phyloP scores from a whole-genome alignment of 2,888 invertebrate species.

The Nemotelus pantherinus region DNA sequence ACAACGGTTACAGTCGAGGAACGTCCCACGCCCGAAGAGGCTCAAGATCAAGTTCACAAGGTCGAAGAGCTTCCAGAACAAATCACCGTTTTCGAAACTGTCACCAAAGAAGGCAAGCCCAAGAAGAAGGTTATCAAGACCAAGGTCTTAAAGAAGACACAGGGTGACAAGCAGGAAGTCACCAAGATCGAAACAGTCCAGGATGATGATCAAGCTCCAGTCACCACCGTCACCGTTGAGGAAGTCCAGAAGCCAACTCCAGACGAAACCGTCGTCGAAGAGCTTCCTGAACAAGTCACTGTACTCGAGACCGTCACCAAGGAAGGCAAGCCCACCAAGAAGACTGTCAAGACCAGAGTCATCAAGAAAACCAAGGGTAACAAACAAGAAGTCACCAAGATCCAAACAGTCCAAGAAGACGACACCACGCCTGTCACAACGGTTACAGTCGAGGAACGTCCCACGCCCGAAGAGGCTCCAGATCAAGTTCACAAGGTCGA shows the following conservation, averaged over 20 bases:
- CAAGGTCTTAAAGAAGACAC: constrained; percentile 49
- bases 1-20: constrained; percentile 56
- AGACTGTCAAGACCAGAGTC: constrained; percentile 58
- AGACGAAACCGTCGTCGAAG: constrained; percentile 44
- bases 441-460: constrained; percentile 55
- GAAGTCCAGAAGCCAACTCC: constrained; percentile 50
- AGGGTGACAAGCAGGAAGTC: constrained; percentile 58
- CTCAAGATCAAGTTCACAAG: constrained; percentile 48
- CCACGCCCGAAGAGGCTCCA: constrained; percentile 45
- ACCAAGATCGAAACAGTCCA: constrained; percentile 61
- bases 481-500: constrained; percentile 47
- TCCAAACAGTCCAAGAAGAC: constrained; percentile 62
- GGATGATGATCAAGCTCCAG: constrained; percentile 59
- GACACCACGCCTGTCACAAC: constrained; percentile 59
- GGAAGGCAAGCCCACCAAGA: constrained; percentile 56
- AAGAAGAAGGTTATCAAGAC: constrained; percentile 58
- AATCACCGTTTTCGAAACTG: constrained; percentile 64
- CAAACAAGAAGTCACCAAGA: constrained; percentile 62
- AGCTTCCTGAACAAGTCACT: constrained; percentile 55
- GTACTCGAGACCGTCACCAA: constrained; percentile 55
- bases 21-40: constrained; percentile 51
- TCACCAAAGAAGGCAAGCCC: constrained; percentile 61
- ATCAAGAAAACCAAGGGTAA: constrained; percentile 60
- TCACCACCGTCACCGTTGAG: constrained; percentile 52
- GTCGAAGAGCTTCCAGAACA: constrained; percentile 56